These are phyloP conservation scores for Corythornis vintsioides DNA, from an alignment of 2,113 vertebrate genomes.

Conservation along the genomic window DNA sequence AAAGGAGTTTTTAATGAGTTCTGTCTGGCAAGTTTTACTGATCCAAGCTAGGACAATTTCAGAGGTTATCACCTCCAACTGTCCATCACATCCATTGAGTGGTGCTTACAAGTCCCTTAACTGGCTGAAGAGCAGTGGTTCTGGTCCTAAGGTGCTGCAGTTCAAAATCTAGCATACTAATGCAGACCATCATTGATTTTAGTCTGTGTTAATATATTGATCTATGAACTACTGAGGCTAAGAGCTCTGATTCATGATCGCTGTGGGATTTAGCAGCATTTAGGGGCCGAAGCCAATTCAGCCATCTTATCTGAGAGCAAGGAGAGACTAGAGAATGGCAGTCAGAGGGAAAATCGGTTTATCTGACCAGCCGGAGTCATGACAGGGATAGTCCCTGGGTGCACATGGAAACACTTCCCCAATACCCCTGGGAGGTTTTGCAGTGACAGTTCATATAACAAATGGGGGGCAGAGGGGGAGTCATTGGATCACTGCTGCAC, in stretches of 20 bases:
- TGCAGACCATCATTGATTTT: constrained; percentile 54
- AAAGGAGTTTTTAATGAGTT: constrained; percentile 27
- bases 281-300: background rate
- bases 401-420: background rate
- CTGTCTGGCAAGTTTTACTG: constrained; percentile 5
- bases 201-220: constrained; percentile 41
- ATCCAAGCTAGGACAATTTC: constrained; percentile 23
- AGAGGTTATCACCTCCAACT: constrained; percentile 47
- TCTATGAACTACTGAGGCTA: background rate
- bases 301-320: background rate
- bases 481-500: background rate
- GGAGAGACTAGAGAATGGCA: background rate
- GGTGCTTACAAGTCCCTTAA: background rate
- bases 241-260: background rate
- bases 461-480: background rate
- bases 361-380: background rate
- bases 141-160: background rate
- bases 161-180: constrained; percentile 27
- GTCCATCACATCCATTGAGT: constrained; percentile 36
- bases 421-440: background rate
- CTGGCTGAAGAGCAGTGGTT: constrained; percentile 1
- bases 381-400: background rate
- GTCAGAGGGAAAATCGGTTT: background rate
- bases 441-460: background rate
- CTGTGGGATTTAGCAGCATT: background rate